These are phyloP conservation scores for Sapayoa aenigma DNA, from an alignment of 2,113 vertebrate genomes.

Conservation along the genomic window DNA sequence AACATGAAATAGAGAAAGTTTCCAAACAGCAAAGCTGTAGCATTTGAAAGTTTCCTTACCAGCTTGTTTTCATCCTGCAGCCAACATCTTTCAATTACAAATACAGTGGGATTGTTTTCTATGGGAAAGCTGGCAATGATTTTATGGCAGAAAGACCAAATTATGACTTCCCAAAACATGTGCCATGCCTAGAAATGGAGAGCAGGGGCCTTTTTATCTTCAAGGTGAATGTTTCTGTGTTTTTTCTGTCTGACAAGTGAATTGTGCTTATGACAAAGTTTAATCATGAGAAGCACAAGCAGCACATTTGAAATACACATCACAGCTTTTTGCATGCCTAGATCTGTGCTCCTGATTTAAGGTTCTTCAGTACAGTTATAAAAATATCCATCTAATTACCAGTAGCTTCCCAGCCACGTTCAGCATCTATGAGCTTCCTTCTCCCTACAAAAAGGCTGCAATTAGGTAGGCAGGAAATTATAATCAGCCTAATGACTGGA, in stretches of 20 bases:
- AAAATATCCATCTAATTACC: conserved; percentile 16
- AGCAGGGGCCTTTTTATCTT: neutral
- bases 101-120: neutral
- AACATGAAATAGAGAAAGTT: conserved; percentile 15
- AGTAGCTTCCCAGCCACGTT: neutral
- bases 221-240: neutral
- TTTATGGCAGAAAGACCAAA: neutral
- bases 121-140: neutral
- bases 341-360: neutral
- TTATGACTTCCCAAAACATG: neutral
- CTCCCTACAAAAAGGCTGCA: neutral
- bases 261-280: neutral
- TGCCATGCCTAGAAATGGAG: neutral
- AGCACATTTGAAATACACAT: neutral
- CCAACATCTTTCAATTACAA: neutral
- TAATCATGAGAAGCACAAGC: neutral
- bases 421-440: neutral
- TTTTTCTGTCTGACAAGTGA: neutral
- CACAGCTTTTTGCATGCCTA: neutral
- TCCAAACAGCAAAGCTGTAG: neutral
- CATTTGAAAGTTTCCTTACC: neutral
- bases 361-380: neutral
- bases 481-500: neutral
- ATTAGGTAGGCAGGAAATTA: conserved; percentile 11
- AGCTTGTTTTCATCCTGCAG: neutral